phyloP scores from a whole-genome alignment of 2,888 invertebrate genomes.

The Ethmia dodecea region DNA sequence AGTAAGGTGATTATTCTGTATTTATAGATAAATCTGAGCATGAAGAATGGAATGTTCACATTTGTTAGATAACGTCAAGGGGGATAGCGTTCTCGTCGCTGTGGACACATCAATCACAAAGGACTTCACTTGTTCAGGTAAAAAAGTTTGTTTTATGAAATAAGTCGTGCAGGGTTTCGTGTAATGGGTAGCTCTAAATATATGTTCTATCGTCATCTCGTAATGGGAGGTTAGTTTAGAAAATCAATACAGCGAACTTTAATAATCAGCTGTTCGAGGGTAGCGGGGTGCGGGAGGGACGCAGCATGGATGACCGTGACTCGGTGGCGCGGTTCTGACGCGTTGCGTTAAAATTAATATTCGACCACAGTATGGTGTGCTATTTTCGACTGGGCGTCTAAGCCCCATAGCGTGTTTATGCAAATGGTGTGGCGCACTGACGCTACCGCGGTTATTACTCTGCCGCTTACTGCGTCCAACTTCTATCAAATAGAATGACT shows the following conservation, averaged over 20 bases:
- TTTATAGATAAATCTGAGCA: conserved; percentile 35
- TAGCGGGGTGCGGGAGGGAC: conserved; percentile 45
- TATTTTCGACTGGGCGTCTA: conserved; percentile 24
- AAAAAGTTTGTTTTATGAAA: conserved; percentile 32
- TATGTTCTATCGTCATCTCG: conserved; percentile 27
- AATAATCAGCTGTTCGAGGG: conserved; percentile 74
- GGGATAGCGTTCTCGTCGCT: conserved; percentile 65
- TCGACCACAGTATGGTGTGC: conserved; percentile 20
- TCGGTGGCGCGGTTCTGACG: conserved; percentile 39
- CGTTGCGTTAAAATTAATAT: conserved; percentile 35
- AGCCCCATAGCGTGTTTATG: conserved; percentile 12
- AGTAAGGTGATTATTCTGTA: conserved; percentile 39
- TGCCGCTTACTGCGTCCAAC: not conserved
- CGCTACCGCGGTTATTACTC: not conserved
- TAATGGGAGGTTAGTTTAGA: conserved; percentile 58
- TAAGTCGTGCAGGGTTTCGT: conserved; percentile 19
- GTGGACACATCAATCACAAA: conserved; percentile 77
- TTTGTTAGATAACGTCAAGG: conserved; percentile 81
- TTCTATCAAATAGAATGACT: conserved; percentile 22
- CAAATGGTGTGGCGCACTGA: conserved; percentile 1
- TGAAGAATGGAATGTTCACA: conserved; percentile 84
- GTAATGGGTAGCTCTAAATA: conserved; percentile 14
- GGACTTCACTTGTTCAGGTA: conserved; percentile 82
- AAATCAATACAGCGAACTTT: conserved; percentile 73
- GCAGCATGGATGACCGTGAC: conserved; percentile 66